A percentile compares a stretch with the other conserved stretches of the same genome.
These are phyloP conservation scores for Phenganax subtilis DNA, from an alignment of 92 coral and sea anemone genomes.

Conservation along the genomic window DNA sequence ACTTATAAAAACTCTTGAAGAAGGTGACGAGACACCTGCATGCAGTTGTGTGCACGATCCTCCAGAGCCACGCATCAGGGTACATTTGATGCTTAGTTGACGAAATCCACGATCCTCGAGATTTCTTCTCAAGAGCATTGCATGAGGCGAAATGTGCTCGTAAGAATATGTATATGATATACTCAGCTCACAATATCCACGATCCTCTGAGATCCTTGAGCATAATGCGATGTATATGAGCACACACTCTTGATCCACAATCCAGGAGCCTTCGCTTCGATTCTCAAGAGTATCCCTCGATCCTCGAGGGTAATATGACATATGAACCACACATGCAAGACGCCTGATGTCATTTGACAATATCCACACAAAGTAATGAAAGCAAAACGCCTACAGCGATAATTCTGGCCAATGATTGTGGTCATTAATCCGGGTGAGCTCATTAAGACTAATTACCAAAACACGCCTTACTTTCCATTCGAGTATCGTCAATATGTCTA, in stretches of 20 bases:
- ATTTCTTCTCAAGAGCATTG: too few relatives aligned
- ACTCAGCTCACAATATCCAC: too few relatives aligned
- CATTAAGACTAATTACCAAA: constrained; percentile 33
- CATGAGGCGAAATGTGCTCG: too few relatives aligned
- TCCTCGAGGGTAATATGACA: not conserved
- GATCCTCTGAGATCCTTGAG: too few relatives aligned
- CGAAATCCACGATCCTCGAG: too few relatives aligned
- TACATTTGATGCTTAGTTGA: too few relatives aligned
- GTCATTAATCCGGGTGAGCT: constrained; percentile 40
- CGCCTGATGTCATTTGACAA: constrained; percentile 30
- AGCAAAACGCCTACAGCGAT: constrained; percentile 44
- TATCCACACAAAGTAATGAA: constrained; percentile 19
- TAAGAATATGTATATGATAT: too few relatives aligned
- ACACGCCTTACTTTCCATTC: constrained; percentile 39
- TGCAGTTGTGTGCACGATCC: too few relatives aligned
- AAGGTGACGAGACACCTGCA: not conserved
- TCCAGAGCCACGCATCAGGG: too few relatives aligned
- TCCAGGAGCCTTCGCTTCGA: not conserved
- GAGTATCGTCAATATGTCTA: constrained; percentile 40
- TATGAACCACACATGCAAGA: not conserved
- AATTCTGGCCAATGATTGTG: constrained; percentile 21
- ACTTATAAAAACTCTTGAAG: not conserved
- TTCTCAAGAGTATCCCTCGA: not conserved
- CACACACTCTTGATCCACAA: not conserved
- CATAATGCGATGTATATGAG: too few relatives aligned